Evolutionary conservation across 2,888 invertebrate genomes (phyloP).

Genomic region (Galeruca laticollis): DNA sequence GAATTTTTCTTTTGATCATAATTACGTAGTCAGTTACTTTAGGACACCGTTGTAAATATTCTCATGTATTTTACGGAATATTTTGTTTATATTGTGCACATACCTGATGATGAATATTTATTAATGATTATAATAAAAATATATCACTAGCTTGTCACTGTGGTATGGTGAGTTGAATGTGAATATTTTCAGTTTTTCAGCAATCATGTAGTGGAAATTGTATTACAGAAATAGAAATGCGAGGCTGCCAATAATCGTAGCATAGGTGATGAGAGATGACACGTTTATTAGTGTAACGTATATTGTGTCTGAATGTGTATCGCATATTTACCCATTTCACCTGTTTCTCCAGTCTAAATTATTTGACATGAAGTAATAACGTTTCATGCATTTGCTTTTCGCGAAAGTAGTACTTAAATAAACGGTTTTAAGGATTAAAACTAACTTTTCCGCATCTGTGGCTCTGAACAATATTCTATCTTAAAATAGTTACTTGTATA

Average conservation of each 20-base stretch:
- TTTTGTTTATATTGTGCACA: too few relatives aligned
- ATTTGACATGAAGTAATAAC: conserved; percentile 22
- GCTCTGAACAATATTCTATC: too few relatives aligned
- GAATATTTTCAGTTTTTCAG: conserved; percentile 15
- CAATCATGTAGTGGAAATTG: conserved; percentile 7
- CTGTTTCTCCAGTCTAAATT: conserved; percentile 31
- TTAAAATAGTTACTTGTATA: too few relatives aligned
- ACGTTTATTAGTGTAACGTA: conserved; percentile 38
- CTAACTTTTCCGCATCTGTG: too few relatives aligned
- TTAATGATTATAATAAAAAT: background rate
- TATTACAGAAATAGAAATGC: conserved; percentile 24
- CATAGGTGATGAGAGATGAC: conserved; percentile 34
- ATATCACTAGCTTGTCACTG: background rate
- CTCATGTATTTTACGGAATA: too few relatives aligned
- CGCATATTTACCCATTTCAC: conserved; percentile 29
- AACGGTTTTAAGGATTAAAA: too few relatives aligned
- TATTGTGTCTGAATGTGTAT: conserved; percentile 29
- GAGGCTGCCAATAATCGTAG: conserved; percentile 21
- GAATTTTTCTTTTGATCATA: too few relatives aligned
- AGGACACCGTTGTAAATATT: too few relatives aligned
- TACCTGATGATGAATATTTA: too few relatives aligned
- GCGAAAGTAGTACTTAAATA: too few relatives aligned
- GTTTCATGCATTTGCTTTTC: background rate
- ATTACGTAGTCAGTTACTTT: too few relatives aligned
- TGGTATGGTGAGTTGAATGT: background rate